phyloP scores from a whole-genome alignment of 2,888 invertebrate species.

The Drosophila paramelanica region DNA sequence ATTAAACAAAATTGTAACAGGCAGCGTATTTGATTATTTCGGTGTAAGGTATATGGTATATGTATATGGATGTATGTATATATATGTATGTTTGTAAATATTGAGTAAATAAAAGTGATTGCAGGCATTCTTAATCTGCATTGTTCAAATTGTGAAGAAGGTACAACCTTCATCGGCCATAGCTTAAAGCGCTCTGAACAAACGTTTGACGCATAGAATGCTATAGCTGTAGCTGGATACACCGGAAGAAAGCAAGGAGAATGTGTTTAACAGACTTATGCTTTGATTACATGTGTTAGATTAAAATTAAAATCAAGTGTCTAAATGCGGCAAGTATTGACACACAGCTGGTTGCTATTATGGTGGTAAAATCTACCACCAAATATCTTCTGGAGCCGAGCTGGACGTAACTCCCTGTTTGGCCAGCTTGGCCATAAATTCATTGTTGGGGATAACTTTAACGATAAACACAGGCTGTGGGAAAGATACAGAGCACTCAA shows the following conservation, averaged over 20 bases:
- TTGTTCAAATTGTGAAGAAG: background rate
- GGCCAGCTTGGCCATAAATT: no score
- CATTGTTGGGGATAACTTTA: no score
- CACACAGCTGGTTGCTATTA: no score
- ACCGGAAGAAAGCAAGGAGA: background rate
- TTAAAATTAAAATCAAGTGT: background rate
- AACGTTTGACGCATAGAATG: background rate
- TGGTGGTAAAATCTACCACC: no score
- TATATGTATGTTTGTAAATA: constrained; percentile 1
- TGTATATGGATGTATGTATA: constrained; percentile 1
- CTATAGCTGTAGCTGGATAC: background rate
- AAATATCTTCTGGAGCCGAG: no score
- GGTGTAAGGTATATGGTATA: background rate
- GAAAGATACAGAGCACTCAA: no score
- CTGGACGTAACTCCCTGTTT: no score
- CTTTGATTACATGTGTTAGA: no score
- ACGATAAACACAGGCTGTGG: no score
- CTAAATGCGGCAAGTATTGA: no score
- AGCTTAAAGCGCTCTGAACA: no score
- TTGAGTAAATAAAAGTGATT: constrained; percentile 16
- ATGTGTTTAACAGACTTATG: background rate
- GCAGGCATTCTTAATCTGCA: background rate
- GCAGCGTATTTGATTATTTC: constrained; percentile 39
- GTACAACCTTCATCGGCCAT: background rate
- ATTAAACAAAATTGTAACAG: constrained; percentile 36